phyloP scores from a whole-genome alignment of 2,888 invertebrate genomes.

The Spialia ferax region DNA sequence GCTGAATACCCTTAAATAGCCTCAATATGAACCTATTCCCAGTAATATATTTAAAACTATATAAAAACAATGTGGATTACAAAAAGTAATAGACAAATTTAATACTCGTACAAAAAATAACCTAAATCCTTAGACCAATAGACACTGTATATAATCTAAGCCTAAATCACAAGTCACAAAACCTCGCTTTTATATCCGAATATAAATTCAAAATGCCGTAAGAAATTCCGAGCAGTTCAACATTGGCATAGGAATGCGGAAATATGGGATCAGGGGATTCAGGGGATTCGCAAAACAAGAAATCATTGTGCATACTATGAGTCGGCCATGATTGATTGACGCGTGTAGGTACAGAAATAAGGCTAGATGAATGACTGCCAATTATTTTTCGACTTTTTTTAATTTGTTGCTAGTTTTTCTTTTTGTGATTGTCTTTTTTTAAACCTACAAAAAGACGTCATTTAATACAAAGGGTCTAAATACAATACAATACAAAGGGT shows the following conservation, averaged over 20 bases:
- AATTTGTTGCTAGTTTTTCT: not conserved
- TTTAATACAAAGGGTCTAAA: no score
- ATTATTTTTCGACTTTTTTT: not conserved
- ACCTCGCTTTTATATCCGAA: not conserved
- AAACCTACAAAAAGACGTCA: no score
- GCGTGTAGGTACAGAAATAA: slow-evolving; percentile 14
- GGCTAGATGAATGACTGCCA: not conserved
- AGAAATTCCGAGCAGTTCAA: slow-evolving; percentile 11
- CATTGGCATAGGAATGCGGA: slow-evolving; percentile 25
- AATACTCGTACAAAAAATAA: no score
- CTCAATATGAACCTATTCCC: no score
- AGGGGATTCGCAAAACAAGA: slow-evolving; percentile 8
- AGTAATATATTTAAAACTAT: no score
- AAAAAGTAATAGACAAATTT: no score
- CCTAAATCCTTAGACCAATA: no score
- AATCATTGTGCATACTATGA: slow-evolving; percentile 27
- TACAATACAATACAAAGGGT: no score
- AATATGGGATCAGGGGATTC: slow-evolving; percentile 1
- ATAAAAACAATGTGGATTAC: no score
- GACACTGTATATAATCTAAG: no score
- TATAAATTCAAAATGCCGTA: not conserved
- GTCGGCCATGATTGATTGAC: slow-evolving; percentile 46
- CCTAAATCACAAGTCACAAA: not conserved
- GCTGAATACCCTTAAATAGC: no score
- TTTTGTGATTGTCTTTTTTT: no score